These are phyloP conservation scores for Quiscalus mexicanus DNA, from an alignment of 2,113 vertebrate genomes.

Conservation along the genomic window DNA sequence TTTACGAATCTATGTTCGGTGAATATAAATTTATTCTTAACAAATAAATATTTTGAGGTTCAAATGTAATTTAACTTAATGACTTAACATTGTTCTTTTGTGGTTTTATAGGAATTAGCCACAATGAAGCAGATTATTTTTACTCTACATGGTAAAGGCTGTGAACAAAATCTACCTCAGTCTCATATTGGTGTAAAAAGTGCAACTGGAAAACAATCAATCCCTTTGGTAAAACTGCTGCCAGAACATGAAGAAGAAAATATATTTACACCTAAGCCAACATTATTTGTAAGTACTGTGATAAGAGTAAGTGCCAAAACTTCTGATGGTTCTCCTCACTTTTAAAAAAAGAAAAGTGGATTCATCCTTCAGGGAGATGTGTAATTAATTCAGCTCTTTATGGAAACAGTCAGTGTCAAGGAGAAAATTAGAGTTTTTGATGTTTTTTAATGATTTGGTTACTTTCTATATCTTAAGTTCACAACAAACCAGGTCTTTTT, in stretches of 20 bases:
- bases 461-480: background rate
- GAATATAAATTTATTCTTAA: background rate
- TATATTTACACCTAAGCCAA: conserved; percentile 85
- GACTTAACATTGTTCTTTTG: conserved; percentile 19
- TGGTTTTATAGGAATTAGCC: conserved; percentile 86
- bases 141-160: conserved; percentile 76
- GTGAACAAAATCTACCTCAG: conserved; percentile 59
- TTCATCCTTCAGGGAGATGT: background rate
- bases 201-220: conserved; percentile 31
- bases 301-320: background rate
- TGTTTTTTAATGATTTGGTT: background rate
- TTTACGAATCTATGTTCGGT: background rate
- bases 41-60: background rate
- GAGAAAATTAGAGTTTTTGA: background rate
- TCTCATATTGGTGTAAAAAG: conserved; percentile 51
- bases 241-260: conserved; percentile 76
- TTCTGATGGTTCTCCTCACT: background rate
- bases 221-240: conserved; percentile 35
- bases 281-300: conserved; percentile 89
- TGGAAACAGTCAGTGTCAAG: background rate
- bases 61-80: conserved; percentile 9
- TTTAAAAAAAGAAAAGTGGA: background rate
- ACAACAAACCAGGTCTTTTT: background rate
- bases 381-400: background rate
- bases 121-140: conserved; percentile 92